Conservation (phyloP, 2,797 vertebrate genomes). For the Eidolon dupreanum region DNA sequence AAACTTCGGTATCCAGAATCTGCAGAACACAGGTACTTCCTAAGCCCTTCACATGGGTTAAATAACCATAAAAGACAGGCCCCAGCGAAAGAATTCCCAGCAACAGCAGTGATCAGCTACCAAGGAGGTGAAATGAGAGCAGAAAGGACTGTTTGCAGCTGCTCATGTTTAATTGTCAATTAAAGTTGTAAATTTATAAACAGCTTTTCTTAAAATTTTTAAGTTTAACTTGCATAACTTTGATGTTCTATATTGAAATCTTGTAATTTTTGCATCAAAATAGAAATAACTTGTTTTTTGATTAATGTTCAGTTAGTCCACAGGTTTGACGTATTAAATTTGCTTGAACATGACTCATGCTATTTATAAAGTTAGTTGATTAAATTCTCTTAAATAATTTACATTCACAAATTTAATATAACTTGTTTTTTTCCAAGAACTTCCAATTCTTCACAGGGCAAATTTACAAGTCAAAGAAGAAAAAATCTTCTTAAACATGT, state of each 20-base stretch:
- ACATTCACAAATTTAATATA: constrained; percentile 62
- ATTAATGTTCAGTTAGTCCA: constrained; percentile 55
- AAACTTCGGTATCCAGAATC: too few species aligned
- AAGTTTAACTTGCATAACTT: constrained; percentile 35
- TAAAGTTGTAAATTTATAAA: constrained; percentile 2
- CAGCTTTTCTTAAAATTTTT: background rate
- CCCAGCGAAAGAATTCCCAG: background rate
- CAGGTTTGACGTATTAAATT: constrained; percentile 56
- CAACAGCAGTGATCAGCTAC: background rate
- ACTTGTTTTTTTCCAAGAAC: constrained; percentile 62
- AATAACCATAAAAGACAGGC: background rate
- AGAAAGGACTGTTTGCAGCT: background rate
- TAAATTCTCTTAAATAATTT: constrained; percentile 74
- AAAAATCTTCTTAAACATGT: constrained; percentile 41
- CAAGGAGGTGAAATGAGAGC: background rate
- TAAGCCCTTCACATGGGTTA: background rate
- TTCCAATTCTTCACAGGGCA: constrained; percentile 51
- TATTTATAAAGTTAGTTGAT: constrained; percentile 70
- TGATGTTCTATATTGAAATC: constrained; percentile 43
- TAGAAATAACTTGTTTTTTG: constrained; percentile 43
- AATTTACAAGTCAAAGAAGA: constrained; percentile 73
- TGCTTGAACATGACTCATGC: constrained; percentile 33
- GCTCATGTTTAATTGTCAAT: background rate
- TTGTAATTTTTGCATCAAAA: constrained; percentile 48
- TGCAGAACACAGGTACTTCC: background rate